Base-by-base conservation (phyloP, 1,140 invertebrate genomes). In the Trichomalopsis sarcophagae region DNA sequence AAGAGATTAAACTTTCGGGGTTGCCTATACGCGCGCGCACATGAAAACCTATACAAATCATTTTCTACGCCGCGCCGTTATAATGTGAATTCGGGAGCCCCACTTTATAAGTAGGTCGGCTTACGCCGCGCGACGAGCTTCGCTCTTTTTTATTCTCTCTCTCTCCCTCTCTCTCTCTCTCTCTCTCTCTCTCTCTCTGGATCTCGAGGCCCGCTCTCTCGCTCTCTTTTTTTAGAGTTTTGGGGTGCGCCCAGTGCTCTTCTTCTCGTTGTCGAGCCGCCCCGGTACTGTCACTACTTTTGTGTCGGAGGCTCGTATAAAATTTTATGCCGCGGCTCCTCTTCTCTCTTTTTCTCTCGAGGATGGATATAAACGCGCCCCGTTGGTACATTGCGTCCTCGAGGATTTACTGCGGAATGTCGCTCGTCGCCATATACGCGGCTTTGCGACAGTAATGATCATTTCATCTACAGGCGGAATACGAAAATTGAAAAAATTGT, bases 51-150 rank as follows among this genome's bases (percentile, higher is more conserved):
- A 90, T 91, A 92, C 90, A 90, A 90, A 89, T 88, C 88, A 91
- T 92, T 91, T 90, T 89, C 89, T 91, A 91, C 85, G 55, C 55
- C 66, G 80, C 81, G 84, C 85, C 85, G 85, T 92, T 92, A 91
- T 93, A 89, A 89, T 89, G 14, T 33, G 90, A 88, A 89, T 91
- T 91, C 89, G 87, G 85, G 81, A 89, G 89, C 89, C 89, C 90
- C 87, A 87, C 89, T 91, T 91, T 90, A 91, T 91, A 90, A 89
- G 89, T 89, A 89, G 89, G 90, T 89, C 89, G 87, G 89, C 88
- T 89, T 89, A 88, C 87, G 84, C 80, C 86, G 40, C 40, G 40
- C 40, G 78, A 81, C 82, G 74, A 79, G 55, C 75, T 50, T 23
- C 33, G 44, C 0, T 85, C 27, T 40, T 44, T 82, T 23, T 81